Evolutionary conservation across 2,113 vertebrate genomes (phyloP).

Genomic region (Eudyptes chrysolophus): DNA sequence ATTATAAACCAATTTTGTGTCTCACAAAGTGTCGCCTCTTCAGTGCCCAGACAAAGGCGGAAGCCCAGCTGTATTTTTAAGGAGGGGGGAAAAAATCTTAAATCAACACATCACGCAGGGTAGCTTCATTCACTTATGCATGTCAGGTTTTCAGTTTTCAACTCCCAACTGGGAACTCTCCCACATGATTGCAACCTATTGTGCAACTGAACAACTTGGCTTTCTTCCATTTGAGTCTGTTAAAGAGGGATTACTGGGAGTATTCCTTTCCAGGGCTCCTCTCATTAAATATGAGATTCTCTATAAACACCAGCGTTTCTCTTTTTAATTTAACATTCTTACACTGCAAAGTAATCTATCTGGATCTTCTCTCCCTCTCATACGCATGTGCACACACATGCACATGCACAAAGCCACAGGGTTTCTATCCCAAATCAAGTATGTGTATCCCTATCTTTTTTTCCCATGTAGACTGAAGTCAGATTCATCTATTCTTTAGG

Average conservation of each 20-base stretch:
- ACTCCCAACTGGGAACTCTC: constrained; percentile 64
- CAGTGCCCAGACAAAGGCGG: neutral
- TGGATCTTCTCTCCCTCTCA: neutral
- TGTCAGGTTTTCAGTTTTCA: constrained; percentile 54
- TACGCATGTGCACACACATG: accelerated
- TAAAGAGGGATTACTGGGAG: constrained; percentile 23
- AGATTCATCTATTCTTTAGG: neutral
- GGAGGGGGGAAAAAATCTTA: neutral
- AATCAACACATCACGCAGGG: constrained; percentile 2
- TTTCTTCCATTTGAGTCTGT: constrained; percentile 43
- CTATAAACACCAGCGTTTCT: neutral
- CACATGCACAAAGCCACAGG: neutral
- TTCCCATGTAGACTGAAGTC: neutral
- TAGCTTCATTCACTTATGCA: constrained; percentile 16
- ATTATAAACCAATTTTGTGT: constrained; percentile 64
- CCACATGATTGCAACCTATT: constrained; percentile 53
- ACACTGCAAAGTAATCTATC: neutral
- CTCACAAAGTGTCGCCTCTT: neutral
- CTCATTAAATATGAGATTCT: neutral
- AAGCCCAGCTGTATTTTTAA: constrained; percentile 27
- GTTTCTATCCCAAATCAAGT: neutral
- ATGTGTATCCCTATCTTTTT: neutral
- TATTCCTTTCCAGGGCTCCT: constrained; percentile 12
- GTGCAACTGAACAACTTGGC: constrained; percentile 38
- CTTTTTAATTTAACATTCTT: neutral